A percentile compares a stretch with the other conserved stretches of the same genome.
Evolutionary conservation across 2,888 invertebrate genomes (phyloP).

Genomic region (Sisyra nigra): DNA sequence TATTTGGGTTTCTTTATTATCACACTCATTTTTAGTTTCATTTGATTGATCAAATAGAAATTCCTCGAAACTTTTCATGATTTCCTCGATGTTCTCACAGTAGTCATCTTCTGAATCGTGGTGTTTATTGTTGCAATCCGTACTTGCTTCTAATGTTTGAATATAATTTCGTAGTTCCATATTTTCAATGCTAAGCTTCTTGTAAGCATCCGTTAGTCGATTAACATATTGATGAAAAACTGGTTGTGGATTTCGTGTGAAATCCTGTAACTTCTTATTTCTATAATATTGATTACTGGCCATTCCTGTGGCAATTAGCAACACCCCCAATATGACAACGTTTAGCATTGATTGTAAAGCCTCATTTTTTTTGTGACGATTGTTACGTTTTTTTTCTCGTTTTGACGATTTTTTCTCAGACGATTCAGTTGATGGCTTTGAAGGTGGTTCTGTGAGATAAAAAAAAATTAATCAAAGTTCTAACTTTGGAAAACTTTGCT

Average conservation of each 20-base stretch:
- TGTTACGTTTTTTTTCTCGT: not conserved
- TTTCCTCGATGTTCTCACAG: too few relatives aligned
- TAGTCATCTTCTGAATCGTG: too few relatives aligned
- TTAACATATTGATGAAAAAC: not conserved
- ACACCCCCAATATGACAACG: not conserved
- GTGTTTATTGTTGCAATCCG: too few relatives aligned
- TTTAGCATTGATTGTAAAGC: constrained; percentile 1
- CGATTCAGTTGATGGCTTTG: not conserved
- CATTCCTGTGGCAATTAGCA: not conserved
- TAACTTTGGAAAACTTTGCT: not conserved
- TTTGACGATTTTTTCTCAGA: not conserved
- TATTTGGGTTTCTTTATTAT: not conserved
- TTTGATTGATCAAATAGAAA: not conserved
- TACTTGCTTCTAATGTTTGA: not conserved
- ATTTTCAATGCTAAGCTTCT: constrained; percentile 5
- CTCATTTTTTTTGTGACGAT: constrained; percentile 2
- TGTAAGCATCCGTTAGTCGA: not conserved
- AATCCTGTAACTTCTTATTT: too few relatives aligned
- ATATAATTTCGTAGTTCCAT: not conserved
- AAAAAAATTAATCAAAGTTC: not conserved
- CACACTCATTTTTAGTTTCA: not conserved
- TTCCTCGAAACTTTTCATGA: not conserved
- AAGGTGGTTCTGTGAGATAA: not conserved
- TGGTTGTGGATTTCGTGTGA: not conserved
- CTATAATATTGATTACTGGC: constrained; percentile 2